Evolutionary conservation across 92 coral and sea anemone genomes (phyloP).

Genomic region (Siderastrea siderea): DNA sequence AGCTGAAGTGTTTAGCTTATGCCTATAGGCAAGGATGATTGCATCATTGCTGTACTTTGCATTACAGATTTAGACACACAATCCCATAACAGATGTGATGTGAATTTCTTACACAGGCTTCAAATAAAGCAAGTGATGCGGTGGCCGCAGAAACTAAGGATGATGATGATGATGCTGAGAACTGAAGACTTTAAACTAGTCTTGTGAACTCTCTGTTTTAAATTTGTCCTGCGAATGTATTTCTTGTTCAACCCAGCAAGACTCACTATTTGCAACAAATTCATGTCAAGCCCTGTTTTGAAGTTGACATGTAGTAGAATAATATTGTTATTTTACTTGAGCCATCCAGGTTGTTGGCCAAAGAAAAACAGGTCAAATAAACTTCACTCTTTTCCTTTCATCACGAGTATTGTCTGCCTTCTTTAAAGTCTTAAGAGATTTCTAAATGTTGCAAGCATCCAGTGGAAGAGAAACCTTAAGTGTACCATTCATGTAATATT

Average conservation of each 20-base stretch:
- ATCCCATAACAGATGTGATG: neutral
- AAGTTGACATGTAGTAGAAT: neutral
- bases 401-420: neutral
- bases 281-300: neutral
- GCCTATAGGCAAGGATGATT: no score
- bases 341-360: neutral
- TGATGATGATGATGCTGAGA: neutral
- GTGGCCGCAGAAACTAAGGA: slow-evolving; percentile 27
- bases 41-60: neutral
- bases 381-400: neutral
- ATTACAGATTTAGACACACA: neutral
- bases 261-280: neutral
- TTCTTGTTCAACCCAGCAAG: neutral
- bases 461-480: no score
- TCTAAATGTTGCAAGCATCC: no score
- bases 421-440: neutral
- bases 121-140: slow-evolving; percentile 34
- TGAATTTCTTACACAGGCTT: neutral
- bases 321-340: neutral
- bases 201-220: neutral
- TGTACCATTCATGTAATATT: no score
- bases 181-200: neutral
- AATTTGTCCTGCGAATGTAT: neutral
- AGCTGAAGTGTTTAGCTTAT: no score
- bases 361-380: slow-evolving; percentile 13